Conservation (phyloP, 2,797 vertebrate species). For the Schizothorax lantsangensis region DNA sequence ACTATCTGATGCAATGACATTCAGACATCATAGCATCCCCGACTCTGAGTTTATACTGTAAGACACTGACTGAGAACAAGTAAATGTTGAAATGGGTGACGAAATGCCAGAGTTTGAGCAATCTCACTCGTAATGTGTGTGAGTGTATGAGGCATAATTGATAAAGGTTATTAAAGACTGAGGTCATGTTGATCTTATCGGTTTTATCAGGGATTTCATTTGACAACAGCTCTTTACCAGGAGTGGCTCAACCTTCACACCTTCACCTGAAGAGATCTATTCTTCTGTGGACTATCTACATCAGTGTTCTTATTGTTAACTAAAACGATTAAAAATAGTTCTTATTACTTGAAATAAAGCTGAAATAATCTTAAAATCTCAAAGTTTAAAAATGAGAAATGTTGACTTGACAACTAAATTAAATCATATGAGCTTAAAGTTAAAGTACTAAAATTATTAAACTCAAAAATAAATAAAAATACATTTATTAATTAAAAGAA, state of each 20-base stretch:
- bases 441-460: background rate
- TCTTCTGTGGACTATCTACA: background rate
- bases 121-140: background rate
- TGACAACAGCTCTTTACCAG: background rate
- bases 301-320: background rate
- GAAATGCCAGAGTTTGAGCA: constrained; percentile 12
- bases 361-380: background rate
- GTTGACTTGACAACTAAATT: background rate
- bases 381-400: background rate
- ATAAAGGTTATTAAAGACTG: background rate
- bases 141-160: background rate
- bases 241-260: constrained; percentile 6
- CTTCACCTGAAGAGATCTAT: background rate
- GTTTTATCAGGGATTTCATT: background rate
- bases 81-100: background rate
- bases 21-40: background rate
- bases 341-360: background rate
- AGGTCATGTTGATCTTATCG: background rate
- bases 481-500: too few relatives aligned
- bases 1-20: background rate
- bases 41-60: background rate
- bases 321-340: background rate
- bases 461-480: background rate
- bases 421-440: background rate
- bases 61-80: background rate